Evolutionary conservation across 2,888 invertebrate species (phyloP), one percentile per base, ranked within the genome.

Genomic region (Stenichneumon culpator): DNA sequence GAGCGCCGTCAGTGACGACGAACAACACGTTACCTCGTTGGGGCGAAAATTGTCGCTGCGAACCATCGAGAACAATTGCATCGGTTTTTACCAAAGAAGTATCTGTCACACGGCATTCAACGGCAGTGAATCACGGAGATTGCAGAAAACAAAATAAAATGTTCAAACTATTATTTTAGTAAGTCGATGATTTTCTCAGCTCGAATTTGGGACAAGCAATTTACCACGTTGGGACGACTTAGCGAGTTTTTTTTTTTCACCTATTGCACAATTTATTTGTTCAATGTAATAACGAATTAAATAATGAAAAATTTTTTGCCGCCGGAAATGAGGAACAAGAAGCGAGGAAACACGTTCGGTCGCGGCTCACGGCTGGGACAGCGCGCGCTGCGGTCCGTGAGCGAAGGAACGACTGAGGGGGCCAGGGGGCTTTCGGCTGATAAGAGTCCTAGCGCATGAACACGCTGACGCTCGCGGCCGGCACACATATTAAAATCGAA

Each of bases 361-460:
- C 11, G 32, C 19, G 22, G 63, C 65, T 69, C 32, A n/a, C 50
- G 52, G 67, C 67, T 44, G 69, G 69, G 63, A 69, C 68, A 74
- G 69, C 36, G 63, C 7, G 44, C 39, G 69, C 52, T 19, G 54
- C 74, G 79, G 74, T 83, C 28, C 44, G 74, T 65, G 57, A 67
- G 36, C 72, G 67, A 77, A 28, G 57, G 63, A 72, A 70, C 65
- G 44, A 44, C 11, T 60, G 74, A 28, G 25, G 83, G 70, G 63
- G 36, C 19, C 36, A 54, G 70, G 83, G 25, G 74, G 75, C 75
- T 83, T 79, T 83, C 47, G 79, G 74, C 74, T 80, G 83, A 83
- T 83, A 83, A 83, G 83, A 70, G 50, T 78, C 36, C 54, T 32
- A 65, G 65, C 79, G 14, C 67, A 67, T 54, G 70, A 36, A 70